Conservation (phyloP, 2,797 vertebrate species). For the Platyrinchus mystaceus region DNA sequence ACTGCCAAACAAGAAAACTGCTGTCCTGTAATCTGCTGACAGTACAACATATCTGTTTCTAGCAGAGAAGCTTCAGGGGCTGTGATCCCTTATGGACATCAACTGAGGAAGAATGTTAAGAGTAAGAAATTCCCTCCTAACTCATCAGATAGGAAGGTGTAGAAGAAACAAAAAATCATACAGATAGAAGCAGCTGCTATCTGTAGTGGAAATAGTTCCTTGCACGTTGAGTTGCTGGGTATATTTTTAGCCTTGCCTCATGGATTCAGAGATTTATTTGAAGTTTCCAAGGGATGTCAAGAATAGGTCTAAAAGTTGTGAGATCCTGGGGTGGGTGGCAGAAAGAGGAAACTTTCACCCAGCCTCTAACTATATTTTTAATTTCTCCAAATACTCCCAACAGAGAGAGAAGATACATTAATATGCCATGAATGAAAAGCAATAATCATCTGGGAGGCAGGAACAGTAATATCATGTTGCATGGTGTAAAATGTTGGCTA, state of each 20-base stretch:
- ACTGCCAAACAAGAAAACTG: constrained; percentile 4
- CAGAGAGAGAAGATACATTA: neutral
- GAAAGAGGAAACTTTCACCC: neutral
- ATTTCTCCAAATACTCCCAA: neutral
- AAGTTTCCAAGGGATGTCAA: neutral
- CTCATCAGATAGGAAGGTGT: neutral
- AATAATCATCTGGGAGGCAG: neutral
- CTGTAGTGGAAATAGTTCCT: neutral
- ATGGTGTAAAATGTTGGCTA: neutral
- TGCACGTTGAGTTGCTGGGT: neutral
- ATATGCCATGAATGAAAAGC: neutral
- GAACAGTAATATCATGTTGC: neutral
- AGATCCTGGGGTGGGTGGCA: neutral
- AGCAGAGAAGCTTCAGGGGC: neutral
- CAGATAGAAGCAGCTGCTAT: neutral
- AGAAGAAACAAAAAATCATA: neutral
- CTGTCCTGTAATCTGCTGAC: constrained; percentile 20
- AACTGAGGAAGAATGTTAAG: neutral
- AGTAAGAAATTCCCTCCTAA: neutral
- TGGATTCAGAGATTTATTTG: neutral
- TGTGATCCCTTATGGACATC: neutral
- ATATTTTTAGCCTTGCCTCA: neutral
- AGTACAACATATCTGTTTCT: neutral
- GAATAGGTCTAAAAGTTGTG: neutral
- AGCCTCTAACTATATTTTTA: neutral